Base-by-base conservation (phyloP, 2,797 vertebrate species). In the Acanthurus tractus region DNA sequence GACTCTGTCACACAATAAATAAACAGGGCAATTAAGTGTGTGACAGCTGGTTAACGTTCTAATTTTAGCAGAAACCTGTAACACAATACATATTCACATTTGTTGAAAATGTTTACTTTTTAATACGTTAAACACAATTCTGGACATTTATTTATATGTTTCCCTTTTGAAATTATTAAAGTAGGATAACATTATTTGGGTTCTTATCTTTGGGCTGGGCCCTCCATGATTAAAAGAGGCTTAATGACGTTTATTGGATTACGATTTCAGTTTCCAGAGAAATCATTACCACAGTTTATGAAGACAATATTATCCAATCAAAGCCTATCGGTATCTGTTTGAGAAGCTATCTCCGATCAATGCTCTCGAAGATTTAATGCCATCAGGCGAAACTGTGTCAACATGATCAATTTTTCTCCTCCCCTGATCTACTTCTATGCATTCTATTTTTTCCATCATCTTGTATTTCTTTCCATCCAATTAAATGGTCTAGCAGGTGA, bases 211-310 rank as follows among this genome's bases (percentile, higher is more conserved):
- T 77, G 76, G 54, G 62, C 58, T 67, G 38, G 22, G 15, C 29
- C 5, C 29, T 34, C 29, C 29, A 34, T 34, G 29, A 90, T 93
- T 93, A 93, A 90, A 90, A 88, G 49, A 84, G 81, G 83, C 86
- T 86, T 90, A 90, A 93, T 88, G 86, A 90, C 87, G 78, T 87
- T 83, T 83, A 92, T 89, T 81, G 83, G 83, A 94, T 94, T 91
- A 89, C 86, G 73, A 90, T 92, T 91, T 92, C 81, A 86, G 75
- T 84, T 88, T 89, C 83, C 87, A 63, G 62, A 81, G 69, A 92
- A 93, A 93, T 93, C 91, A 88, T 94, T 94, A 92, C 20, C 63
- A 71, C 54, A 83, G 94, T 89, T 92, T 90, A 94, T 91, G 91
- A 90, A 78, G 79, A 87, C 84, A 88, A 80, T 56, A 69, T 80